These are phyloP conservation scores for Deroplatys truncata DNA, from an alignment of 2,888 invertebrate species.

Conservation along the genomic window DNA sequence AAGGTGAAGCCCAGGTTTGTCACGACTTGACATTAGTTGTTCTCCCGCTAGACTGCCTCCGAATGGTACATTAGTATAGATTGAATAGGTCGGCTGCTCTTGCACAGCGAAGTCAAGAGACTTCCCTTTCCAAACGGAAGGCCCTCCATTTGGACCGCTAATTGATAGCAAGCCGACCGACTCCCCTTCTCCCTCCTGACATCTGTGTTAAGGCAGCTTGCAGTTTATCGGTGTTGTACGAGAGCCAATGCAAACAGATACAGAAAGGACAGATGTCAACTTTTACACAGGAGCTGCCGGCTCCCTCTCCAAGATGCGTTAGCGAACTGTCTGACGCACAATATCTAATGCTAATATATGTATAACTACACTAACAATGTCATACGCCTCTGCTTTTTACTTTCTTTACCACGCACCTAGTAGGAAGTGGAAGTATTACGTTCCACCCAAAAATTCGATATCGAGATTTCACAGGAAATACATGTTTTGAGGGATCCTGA, in stretches of 20 bases:
- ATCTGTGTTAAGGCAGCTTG: slow-evolving; percentile 22
- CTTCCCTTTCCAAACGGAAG: slow-evolving; percentile 12
- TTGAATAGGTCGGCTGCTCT: slow-evolving; percentile 22
- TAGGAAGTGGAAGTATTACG: too few species aligned
- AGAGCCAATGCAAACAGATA: neutral
- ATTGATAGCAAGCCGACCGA: slow-evolving; percentile 16
- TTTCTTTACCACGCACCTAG: too few species aligned
- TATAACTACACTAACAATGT: too few species aligned
- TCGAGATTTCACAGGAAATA: too few species aligned
- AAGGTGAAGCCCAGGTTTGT: neutral
- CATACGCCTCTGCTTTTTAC: too few species aligned
- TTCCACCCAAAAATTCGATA: too few species aligned
- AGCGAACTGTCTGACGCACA: neutral
- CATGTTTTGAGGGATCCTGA: too few species aligned
- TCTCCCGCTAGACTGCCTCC: slow-evolving; percentile 23
- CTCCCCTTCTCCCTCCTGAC: slow-evolving; percentile 13
- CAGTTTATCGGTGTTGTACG: slow-evolving; percentile 2
- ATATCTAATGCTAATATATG: too few species aligned
- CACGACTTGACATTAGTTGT: slow-evolving; percentile 3
- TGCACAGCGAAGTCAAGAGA: slow-evolving; percentile 14
- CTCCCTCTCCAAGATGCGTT: neutral
- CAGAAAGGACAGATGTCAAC: slow-evolving; percentile 21
- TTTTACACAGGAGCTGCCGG: neutral
- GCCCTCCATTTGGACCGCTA: slow-evolving; percentile 14
- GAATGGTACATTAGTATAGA: slow-evolving; percentile 20